Conservation (phyloP, 2,797 vertebrate species). For the Acipenser oxyrinchus region DNA sequence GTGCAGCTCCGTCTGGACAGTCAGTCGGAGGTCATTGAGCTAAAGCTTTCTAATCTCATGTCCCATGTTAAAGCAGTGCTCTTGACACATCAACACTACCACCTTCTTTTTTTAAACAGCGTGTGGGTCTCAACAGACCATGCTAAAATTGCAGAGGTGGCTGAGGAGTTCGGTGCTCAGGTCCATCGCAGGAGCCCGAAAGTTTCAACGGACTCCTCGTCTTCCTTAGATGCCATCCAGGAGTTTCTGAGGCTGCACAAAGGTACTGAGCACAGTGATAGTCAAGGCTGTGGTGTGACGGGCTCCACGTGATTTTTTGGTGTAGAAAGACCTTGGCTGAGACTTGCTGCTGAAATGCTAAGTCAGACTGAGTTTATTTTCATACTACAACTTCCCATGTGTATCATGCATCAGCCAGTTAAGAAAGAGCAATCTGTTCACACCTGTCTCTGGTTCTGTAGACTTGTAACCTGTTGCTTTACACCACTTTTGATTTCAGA, state of each 20-base stretch:
- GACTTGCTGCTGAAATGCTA: too few relatives aligned
- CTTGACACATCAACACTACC: neutral
- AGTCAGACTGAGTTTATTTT: too few relatives aligned
- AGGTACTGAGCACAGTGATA: constrained; percentile 43
- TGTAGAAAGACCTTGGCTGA: too few relatives aligned
- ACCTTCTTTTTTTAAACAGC: constrained; percentile 41
- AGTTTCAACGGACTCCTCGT: constrained; percentile 77
- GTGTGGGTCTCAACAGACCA: constrained; percentile 95
- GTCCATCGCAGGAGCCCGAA: constrained; percentile 76
- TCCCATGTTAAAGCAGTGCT: neutral
- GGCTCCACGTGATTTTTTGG: neutral
- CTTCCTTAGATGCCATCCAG: constrained; percentile 77
- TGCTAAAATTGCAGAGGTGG: constrained; percentile 77
- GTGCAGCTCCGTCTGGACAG: too few relatives aligned
- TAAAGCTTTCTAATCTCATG: too few relatives aligned
- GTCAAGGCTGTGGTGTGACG: neutral
- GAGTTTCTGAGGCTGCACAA: constrained; percentile 68
- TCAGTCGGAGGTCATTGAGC: too few relatives aligned
- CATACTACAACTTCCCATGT: too few relatives aligned
- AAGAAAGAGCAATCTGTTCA: too few relatives aligned
- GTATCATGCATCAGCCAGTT: too few relatives aligned
- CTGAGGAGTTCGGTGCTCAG: constrained; percentile 65
- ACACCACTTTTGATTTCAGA: too few relatives aligned
- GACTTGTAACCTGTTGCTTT: too few relatives aligned
- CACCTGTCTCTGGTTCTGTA: too few relatives aligned